Evolutionary conservation across 2,797 vertebrate genomes (phyloP).

Genomic region (Holocentrus rufus): DNA sequence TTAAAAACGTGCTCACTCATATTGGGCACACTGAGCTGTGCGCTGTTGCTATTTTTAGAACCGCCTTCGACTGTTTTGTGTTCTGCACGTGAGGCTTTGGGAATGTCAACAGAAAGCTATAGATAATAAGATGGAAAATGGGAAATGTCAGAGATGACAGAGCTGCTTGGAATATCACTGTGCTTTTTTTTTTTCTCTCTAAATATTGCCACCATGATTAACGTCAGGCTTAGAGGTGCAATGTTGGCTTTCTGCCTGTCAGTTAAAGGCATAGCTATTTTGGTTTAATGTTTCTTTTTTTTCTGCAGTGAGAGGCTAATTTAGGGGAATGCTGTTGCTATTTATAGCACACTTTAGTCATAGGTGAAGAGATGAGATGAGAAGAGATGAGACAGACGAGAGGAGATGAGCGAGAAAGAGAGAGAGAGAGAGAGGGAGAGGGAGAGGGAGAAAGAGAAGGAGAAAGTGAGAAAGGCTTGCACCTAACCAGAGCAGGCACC

Average conservation of each 20-base stretch:
- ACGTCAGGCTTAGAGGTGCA: slow-evolving; percentile 65
- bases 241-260: slow-evolving; percentile 69
- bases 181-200: slow-evolving; percentile 39
- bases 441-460: slow-evolving; percentile 16
- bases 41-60: slow-evolving; percentile 74
- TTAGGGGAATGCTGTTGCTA: slow-evolving; percentile 55
- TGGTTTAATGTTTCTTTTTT: slow-evolving; percentile 50
- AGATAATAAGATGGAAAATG: slow-evolving; percentile 76
- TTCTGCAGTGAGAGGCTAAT: slow-evolving; percentile 49
- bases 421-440: slow-evolving; percentile 23
- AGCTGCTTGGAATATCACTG: slow-evolving; percentile 58
- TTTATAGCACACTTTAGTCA: slow-evolving; percentile 60
- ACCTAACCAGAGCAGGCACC: slow-evolving; percentile 10
- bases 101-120: slow-evolving; percentile 77
- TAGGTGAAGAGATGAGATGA: slow-evolving; percentile 25
- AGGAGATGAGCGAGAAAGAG: slow-evolving; percentile 9
- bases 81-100: slow-evolving; percentile 75
- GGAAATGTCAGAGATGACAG: slow-evolving; percentile 78
- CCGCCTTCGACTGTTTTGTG: slow-evolving; percentile 73
- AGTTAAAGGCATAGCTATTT: slow-evolving; percentile 60
- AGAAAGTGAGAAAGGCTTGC: slow-evolving; percentile 5
- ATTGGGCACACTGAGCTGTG: slow-evolving; percentile 63
- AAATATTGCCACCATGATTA: slow-evolving; percentile 75
- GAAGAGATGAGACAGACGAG: not conserved
- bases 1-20: slow-evolving; percentile 76